Evolutionary conservation across 2,113 vertebrate species (phyloP).

Genomic region (Atrichornis clamosus): DNA sequence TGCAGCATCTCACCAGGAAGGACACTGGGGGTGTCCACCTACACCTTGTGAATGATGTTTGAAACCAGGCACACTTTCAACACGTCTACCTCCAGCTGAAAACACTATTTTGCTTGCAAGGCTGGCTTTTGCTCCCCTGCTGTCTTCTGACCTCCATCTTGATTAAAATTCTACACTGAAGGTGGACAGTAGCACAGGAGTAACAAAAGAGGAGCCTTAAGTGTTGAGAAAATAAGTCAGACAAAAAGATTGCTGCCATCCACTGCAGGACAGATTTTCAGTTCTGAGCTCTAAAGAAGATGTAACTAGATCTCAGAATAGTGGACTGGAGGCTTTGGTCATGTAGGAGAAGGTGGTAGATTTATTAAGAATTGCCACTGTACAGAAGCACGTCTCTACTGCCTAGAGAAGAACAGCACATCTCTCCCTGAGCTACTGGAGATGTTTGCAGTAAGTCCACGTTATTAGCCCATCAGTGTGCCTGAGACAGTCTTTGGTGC

Average conservation of each 20-base stretch:
- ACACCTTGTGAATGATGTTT: neutral
- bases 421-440: neutral
- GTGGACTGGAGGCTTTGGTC: neutral
- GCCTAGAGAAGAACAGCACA: neutral
- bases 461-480: neutral
- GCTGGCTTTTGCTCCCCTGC: neutral
- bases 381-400: neutral
- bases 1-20: neutral
- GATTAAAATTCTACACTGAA: neutral
- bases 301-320: neutral
- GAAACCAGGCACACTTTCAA: neutral
- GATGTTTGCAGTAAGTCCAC: neutral
- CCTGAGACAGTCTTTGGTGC: neutral
- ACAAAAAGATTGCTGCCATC: neutral
- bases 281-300: neutral
- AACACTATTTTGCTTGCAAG: neutral
- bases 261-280: neutral
- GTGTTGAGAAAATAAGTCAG: neutral
- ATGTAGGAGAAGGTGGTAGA: neutral
- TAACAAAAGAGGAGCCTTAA: neutral
- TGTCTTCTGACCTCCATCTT: constrained; percentile 2
- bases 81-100: neutral
- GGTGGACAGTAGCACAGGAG: neutral
- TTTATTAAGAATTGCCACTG: neutral
- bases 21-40: neutral